Base-by-base conservation (phyloP, 2,113 vertebrate species). In the Spilogale gracilis region DNA sequence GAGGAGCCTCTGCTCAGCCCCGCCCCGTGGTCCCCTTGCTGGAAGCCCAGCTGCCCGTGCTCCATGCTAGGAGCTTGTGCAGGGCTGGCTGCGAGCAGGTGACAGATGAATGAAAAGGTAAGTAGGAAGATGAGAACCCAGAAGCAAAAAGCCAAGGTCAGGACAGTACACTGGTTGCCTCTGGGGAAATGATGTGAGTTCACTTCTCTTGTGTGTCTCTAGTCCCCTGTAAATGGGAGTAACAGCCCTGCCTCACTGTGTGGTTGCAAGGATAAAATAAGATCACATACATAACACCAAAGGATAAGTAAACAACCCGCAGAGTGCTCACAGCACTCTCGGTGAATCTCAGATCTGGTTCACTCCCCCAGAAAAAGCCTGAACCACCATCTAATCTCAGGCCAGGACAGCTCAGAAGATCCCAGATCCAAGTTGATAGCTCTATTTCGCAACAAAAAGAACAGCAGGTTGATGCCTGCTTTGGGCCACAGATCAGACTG, bases 61-160 rank as follows among this genome's bases (percentile, higher is more conserved):
- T 56, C 60, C 16, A 16, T 3, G 25, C 32, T 6, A 6, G 18
- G 45, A 4, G 18, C 14, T 27, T 1, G 5, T 1, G 4, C 21
- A 4, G 61, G 48, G 61, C 80, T 5, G 2, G 1, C n/a, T 2
- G 45, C 38, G 43, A 32, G 14, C 63, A 45, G 63, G 52, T 0
- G 50, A 23, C 0, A 8, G 58, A 12, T 10, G 67, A 23, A 10
- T 2, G 21, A 32, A 30, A 0, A 4, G 9, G 48, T 0, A 25
- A 50, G 14, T 12, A 17, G 48, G 18, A 6, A 20, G 20, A 21
- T 1, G 10, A 32, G 21, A n/a, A 13, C 21, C 52, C 52, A 38
- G 67, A 43, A 50, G 38, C 17, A 54, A 30, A 43, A 50, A 65
- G 69, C 38, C 54, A 13, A 38, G 48, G 56, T 48, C 48, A 9